These are phyloP conservation scores for Helarctos malayanus DNA, from an alignment of 2,797 vertebrate species.

Conservation along the genomic window DNA sequence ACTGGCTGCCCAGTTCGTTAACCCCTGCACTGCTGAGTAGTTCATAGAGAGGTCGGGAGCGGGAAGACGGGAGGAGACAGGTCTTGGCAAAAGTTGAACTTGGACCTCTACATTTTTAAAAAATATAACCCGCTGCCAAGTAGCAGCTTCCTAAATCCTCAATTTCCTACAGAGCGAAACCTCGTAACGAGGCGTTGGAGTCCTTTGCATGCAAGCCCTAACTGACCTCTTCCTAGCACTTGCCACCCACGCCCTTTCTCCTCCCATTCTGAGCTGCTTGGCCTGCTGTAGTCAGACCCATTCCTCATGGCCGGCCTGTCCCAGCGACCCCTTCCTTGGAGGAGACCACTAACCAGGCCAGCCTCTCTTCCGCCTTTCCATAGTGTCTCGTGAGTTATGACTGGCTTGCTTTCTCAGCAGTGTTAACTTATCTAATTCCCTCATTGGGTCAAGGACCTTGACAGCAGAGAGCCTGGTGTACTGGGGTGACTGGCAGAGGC, in stretches of 20 bases:
- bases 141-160: background rate
- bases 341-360: background rate
- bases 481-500: background rate
- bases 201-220: background rate
- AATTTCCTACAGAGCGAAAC: background rate
- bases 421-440: background rate
- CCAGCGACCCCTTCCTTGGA: background rate
- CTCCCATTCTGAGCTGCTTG: background rate
- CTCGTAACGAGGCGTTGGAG: background rate
- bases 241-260: background rate
- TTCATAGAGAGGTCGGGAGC: background rate
- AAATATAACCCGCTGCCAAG: background rate
- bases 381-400: background rate
- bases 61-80: background rate
- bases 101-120: background rate
- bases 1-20: conserved; percentile 29
- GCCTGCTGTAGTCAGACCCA: fast-evolving
- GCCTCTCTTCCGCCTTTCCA: background rate
- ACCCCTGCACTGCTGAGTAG: background rate
- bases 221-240: background rate
- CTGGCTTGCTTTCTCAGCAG: background rate
- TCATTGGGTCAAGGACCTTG: background rate
- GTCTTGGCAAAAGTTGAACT: background rate
- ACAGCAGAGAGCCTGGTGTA: background rate
- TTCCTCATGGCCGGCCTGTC: background rate